Evolutionary conservation across 2,797 vertebrate genomes (phyloP).

Genomic region (Ibycter americanus): DNA sequence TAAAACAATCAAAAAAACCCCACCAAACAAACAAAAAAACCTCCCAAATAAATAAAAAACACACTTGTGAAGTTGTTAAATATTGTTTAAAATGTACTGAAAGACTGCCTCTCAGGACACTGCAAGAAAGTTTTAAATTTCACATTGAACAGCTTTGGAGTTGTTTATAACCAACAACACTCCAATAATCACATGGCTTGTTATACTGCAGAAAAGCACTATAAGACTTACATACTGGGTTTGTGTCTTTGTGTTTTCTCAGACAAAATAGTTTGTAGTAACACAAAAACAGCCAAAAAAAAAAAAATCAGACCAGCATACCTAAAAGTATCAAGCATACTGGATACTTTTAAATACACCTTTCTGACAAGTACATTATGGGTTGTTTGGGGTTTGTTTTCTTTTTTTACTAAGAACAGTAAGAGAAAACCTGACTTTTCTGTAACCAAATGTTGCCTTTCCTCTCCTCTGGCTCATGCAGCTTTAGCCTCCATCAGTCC

Average conservation of each 20-base stretch:
- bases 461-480: not conserved
- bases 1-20: not conserved
- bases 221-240: not conserved
- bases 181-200: not conserved
- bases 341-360: not conserved
- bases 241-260: not conserved
- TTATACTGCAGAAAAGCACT: not conserved
- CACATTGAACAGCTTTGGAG: not conserved
- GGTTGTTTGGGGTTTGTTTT: not conserved
- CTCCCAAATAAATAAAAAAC: not conserved
- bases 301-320: not conserved
- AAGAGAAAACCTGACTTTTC: not conserved
- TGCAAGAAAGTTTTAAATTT: not conserved
- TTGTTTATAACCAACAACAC: not conserved
- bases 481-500: not conserved
- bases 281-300: not conserved
- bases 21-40: not conserved
- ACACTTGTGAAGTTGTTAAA: not conserved
- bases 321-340: not conserved
- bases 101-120: not conserved
- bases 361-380: not conserved
- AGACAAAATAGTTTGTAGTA: not conserved
- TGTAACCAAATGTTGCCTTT: not conserved
- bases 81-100: not conserved
- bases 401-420: not conserved